Base-by-base conservation (phyloP, 2,113 vertebrate genomes). In the Octodon degus region DNA sequence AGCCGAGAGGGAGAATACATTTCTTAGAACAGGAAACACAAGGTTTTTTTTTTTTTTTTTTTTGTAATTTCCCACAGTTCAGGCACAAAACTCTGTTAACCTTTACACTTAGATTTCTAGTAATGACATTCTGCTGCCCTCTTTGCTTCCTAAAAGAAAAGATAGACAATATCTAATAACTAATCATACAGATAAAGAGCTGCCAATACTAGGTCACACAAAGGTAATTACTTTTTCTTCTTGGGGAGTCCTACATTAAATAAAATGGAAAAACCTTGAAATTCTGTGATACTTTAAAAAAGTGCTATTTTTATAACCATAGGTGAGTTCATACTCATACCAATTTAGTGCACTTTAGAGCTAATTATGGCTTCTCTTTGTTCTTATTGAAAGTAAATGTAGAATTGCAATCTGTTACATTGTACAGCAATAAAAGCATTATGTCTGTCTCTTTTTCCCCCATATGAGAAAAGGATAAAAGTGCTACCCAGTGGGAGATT, bases 381-480 rank as follows among this genome's bases (percentile, higher is more conserved):
- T 47, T 89, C 83, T 96, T 93, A 53, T 58, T 67, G 60, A 93
- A 96, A 91, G 77, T 62, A 92, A 95, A 37, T n/a, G 67, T 89
- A 40, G 68, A 93, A 92, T 89, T 79, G 83, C 22, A 91, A 67
- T 50, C 87, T 84, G n/a, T 85, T 94, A 62, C 79, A 72, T 43
- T 85, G 22, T 89, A 22, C 3, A 72, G 63, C 77, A 76, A 90
- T 13, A 74, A 90, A 97, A 94, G 79, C 68, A 74, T 53, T 63
- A 47, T 1, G 2, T 84, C 10, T 84, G 34, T 76, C 81, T 89
- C 19, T 90, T 95, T 93, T 47, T 50, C 63, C 34, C 16, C 50
- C 58, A 43, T 37, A 13, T 85, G 50, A 53, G 65, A 91, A 93
- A 65, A 90, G 16, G 11, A 32, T 58, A 17, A 86, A 87, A 88